Evolutionary conservation across 2,888 invertebrate genomes (phyloP).

Genomic region (Xanthia icteritia): DNA sequence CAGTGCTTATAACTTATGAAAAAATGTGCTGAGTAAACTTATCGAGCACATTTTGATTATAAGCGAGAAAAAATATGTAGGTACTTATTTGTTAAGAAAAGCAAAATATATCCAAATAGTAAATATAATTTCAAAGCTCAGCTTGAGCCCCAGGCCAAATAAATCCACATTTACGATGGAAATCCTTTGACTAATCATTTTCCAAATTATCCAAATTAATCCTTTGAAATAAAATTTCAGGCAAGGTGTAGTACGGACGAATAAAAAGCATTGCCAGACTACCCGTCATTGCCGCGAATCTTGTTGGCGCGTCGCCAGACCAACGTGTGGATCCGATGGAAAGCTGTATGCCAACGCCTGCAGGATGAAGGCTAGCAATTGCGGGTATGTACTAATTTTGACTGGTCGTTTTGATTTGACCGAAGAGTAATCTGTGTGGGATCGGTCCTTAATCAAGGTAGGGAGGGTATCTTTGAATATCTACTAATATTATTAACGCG

Average conservation of each 20-base stretch:
- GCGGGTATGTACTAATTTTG: constrained; percentile 91
- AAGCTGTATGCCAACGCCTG: constrained; percentile 97
- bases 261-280: constrained; percentile 97
- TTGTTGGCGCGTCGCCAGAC: constrained; percentile 96
- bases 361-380: constrained; percentile 97
- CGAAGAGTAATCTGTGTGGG: neutral
- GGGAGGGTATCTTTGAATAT: too few species aligned
- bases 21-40: neutral
- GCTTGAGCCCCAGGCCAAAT: too few species aligned
- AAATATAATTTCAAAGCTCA: too few species aligned
- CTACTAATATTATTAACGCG: too few species aligned
- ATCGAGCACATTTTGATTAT: neutral
- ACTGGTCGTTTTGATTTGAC: neutral
- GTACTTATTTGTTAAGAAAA: neutral
- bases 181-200: too few species aligned
- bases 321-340: constrained; percentile 97
- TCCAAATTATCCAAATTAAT: neutral
- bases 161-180: too few species aligned
- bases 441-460: neutral
- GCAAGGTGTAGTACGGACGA: constrained; percentile 96
- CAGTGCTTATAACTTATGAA: neutral
- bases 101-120: neutral
- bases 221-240: constrained; percentile 82
- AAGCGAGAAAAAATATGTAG: neutral
- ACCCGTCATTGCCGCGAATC: constrained; percentile 97